A percentile compares a stretch with the other conserved stretches of the same genome.
Conservation (phyloP, 37 sponge, comb jelly and placozoan genomes). For the Haliclona indistincta region DNA sequence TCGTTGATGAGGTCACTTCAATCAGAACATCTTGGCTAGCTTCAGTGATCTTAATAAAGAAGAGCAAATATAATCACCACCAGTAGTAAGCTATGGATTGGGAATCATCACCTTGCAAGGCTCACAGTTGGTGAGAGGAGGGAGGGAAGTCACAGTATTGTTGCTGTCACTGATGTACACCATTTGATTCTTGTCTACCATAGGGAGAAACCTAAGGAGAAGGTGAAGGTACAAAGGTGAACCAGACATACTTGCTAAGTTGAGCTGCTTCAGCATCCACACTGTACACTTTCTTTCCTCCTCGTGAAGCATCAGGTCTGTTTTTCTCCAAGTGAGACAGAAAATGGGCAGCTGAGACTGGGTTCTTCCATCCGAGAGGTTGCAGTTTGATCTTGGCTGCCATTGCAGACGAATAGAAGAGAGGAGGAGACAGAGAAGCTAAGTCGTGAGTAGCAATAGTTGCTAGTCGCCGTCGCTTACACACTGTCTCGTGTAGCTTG, state of each 20-base stretch:
- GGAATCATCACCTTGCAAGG: slow-evolving; percentile 55
- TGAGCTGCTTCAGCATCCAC: slow-evolving; percentile 48
- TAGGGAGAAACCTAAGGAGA: slow-evolving; percentile 56
- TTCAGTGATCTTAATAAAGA: neutral
- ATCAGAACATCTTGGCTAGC: slow-evolving; percentile 61
- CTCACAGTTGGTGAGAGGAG: slow-evolving; percentile 87
- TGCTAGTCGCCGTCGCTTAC: slow-evolving; percentile 75
- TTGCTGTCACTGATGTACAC: slow-evolving; percentile 62
- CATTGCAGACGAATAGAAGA: slow-evolving; percentile 38
- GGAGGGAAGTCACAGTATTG: slow-evolving; percentile 76
- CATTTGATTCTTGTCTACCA: slow-evolving; percentile 55
- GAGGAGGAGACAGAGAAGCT: slow-evolving; percentile 53
- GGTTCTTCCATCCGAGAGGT: slow-evolving; percentile 63
- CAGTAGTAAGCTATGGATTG: neutral
- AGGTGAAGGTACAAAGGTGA: neutral
- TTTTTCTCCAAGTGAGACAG: slow-evolving; percentile 57
- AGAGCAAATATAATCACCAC: neutral
- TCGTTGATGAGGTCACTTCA: slow-evolving; percentile 84
- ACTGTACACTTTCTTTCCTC: slow-evolving; percentile 26
- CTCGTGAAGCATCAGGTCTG: slow-evolving; percentile 32
- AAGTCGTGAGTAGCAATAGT: slow-evolving; percentile 93
- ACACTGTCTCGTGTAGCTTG: slow-evolving; percentile 80
- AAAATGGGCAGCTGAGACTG: slow-evolving; percentile 50
- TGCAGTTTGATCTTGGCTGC: slow-evolving; percentile 47
- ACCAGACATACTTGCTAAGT: slow-evolving; percentile 63